Evolutionary conservation across 2,113 vertebrate genomes (phyloP).

Genomic region (Tringa solitaria): DNA sequence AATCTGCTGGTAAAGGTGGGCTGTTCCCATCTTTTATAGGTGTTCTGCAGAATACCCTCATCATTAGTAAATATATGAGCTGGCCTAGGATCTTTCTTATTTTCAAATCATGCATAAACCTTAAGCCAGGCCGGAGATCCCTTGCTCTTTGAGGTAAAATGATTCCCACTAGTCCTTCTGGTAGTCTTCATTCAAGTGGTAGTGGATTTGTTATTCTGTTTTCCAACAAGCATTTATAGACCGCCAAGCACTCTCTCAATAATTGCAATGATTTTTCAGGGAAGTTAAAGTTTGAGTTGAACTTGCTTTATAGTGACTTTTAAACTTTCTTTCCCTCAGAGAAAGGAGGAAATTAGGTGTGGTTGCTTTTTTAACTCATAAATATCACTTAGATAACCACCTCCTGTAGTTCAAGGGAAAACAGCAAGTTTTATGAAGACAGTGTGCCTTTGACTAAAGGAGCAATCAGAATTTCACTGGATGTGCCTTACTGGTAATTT

Average conservation of each 20-base stretch:
- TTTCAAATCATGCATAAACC: background rate
- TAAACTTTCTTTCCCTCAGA: background rate
- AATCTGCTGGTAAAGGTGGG: background rate
- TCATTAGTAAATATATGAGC: background rate
- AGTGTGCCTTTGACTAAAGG: background rate
- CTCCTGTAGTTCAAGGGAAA: background rate
- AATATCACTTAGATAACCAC: background rate
- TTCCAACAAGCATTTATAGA: background rate
- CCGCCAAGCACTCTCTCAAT: background rate
- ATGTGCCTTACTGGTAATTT: background rate
- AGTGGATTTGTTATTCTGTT: background rate
- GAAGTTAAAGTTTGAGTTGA: background rate
- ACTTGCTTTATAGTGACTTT: background rate
- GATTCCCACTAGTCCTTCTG: background rate
- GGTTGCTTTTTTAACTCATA: background rate
- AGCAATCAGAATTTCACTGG: background rate
- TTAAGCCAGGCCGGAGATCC: background rate
- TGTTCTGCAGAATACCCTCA: background rate
- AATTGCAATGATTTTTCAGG: background rate
- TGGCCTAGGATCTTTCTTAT: background rate
- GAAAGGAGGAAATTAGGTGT: background rate
- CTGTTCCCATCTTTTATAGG: background rate
- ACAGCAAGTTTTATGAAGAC: background rate
- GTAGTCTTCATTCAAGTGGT: background rate
- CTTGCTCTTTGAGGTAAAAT: background rate